phyloP scores from a whole-genome alignment of 1,140 invertebrate genomes.

The Magallana ariakensis region DNA sequence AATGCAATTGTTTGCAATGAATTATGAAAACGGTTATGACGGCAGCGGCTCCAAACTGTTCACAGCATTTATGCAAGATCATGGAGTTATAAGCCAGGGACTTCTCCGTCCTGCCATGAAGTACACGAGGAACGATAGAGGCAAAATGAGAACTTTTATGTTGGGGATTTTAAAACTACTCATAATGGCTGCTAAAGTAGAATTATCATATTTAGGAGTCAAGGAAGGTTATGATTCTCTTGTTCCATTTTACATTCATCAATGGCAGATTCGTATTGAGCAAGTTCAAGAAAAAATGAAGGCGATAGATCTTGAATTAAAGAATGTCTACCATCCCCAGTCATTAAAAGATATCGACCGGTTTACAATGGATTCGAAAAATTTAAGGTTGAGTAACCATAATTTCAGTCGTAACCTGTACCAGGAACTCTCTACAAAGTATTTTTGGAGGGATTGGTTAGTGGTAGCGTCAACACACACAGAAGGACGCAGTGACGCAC shows the following conservation, averaged over 20 bases:
- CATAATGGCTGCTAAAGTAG: neutral
- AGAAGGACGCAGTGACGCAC: neutral
- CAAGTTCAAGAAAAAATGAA: neutral
- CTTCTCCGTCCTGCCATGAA: neutral
- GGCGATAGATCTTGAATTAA: neutral
- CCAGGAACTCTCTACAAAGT: neutral
- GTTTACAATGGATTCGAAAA: neutral
- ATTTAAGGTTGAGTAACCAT: neutral
- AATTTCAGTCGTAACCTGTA: neutral
- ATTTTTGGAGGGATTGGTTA: neutral
- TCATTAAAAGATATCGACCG: neutral
- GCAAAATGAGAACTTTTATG: slow-evolving; percentile 1
- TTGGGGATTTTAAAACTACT: neutral
- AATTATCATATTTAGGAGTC: neutral
- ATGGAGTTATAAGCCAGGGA: neutral
- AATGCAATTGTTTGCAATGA: neutral
- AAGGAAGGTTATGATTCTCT: neutral
- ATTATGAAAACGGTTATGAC: neutral
- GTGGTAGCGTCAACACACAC: neutral
- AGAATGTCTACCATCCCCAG: neutral
- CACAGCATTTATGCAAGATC: neutral
- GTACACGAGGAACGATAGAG: neutral
- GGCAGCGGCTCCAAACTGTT: neutral
- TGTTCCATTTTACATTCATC: neutral
- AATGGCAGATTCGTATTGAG: neutral